These are phyloP conservation scores for Syncerus caffer DNA, from an alignment of 2,797 vertebrate species.

Conservation along the genomic window DNA sequence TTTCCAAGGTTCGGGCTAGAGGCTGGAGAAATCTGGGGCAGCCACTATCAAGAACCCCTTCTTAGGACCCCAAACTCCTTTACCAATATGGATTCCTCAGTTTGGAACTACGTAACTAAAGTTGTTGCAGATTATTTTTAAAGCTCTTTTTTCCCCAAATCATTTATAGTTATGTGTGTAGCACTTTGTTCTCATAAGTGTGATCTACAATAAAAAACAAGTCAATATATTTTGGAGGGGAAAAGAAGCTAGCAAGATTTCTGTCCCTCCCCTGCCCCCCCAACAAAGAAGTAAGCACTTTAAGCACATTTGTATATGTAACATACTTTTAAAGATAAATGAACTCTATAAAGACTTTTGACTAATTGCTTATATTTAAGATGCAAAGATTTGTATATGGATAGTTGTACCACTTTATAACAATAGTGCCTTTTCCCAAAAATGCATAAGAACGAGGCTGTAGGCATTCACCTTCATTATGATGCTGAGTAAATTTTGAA, in stretches of 20 bases:
- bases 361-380: background rate
- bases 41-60: constrained; percentile 71
- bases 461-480: background rate
- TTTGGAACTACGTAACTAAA: constrained; percentile 68
- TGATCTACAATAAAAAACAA: constrained; percentile 75
- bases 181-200: constrained; percentile 75
- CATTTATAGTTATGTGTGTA: constrained; percentile 72
- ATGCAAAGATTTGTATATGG: background rate
- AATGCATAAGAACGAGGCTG: background rate
- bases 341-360: background rate
- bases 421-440: background rate
- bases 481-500: background rate
- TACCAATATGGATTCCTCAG: constrained; percentile 61
- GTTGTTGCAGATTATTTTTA: constrained; percentile 77
- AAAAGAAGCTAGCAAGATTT: background rate
- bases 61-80: constrained; percentile 64
- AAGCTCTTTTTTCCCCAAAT: constrained; percentile 68
- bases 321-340: background rate
- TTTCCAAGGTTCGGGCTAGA: background rate
- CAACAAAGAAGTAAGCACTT: background rate
- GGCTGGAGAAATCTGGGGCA: constrained; percentile 55
- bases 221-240: constrained; percentile 80
- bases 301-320: background rate
- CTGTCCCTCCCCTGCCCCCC: background rate
- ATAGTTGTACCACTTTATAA: background rate